These are phyloP conservation scores for Pteria penguin DNA, from an alignment of 2,888 invertebrate species.

Conservation along the genomic window DNA sequence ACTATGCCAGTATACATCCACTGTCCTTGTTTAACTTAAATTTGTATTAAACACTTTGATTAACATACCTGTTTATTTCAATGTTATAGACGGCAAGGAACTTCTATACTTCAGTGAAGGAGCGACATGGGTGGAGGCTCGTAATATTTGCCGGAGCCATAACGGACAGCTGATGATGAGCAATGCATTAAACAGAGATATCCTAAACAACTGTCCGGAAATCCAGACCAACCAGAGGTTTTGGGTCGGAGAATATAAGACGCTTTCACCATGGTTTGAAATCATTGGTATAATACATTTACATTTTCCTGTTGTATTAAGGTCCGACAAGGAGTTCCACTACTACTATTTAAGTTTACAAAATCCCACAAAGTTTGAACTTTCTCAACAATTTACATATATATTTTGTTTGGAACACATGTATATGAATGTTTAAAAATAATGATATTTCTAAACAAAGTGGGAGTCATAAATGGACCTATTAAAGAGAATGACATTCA, in stretches of 20 bases:
- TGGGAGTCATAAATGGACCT: too few species aligned
- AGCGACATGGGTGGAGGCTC: conserved; percentile 17
- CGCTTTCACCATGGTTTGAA: conserved; percentile 23
- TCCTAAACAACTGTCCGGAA: conserved; percentile 16
- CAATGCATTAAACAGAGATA: conserved; percentile 13
- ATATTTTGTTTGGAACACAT: too few species aligned
- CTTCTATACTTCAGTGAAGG: conserved; percentile 13
- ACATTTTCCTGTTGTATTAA: too few species aligned
- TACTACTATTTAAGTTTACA: too few species aligned
- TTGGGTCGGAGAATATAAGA: conserved; percentile 24
- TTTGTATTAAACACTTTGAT: not conserved
- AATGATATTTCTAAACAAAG: too few species aligned
- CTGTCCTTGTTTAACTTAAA: too few species aligned
- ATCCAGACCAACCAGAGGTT: conserved; percentile 8
- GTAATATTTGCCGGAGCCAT: conserved; percentile 16
- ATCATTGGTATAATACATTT: conserved; percentile 17
- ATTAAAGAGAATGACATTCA: too few species aligned
- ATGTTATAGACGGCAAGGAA: not conserved
- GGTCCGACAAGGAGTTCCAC: too few species aligned
- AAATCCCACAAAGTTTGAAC: too few species aligned
- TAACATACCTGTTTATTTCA: not conserved
- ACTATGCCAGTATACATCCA: too few species aligned
- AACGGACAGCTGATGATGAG: conserved; percentile 18
- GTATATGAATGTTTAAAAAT: too few species aligned
- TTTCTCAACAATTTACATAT: too few species aligned